These are phyloP conservation scores for Echinometra lucunter DNA, from an alignment of 53 echinoderm and acorn worm genomes.

Conservation along the genomic window DNA sequence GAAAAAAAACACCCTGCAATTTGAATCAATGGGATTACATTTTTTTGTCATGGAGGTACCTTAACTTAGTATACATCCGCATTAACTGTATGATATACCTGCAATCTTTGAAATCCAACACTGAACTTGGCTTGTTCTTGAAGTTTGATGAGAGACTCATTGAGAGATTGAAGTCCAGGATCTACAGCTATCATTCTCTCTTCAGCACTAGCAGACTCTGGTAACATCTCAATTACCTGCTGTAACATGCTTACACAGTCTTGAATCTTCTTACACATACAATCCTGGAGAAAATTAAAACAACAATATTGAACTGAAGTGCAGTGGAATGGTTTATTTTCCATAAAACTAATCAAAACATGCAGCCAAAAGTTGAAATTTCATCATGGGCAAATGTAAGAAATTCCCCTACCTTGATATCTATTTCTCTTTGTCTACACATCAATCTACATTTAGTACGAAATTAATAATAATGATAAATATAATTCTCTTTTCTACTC, in stretches of 20 bases:
- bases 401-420: no score
- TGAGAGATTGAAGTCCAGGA: slow-evolving; percentile 74
- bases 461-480: no score
- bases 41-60: not conserved
- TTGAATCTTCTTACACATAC: slow-evolving; percentile 77
- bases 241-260: slow-evolving; percentile 75
- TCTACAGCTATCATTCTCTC: slow-evolving; percentile 81
- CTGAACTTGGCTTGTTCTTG: slow-evolving; percentile 88
- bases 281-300: slow-evolving; percentile 60
- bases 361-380: no score
- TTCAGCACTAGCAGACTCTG: slow-evolving; percentile 62
- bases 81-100: slow-evolving; percentile 65
- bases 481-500: no score
- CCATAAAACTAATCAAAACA: no score
- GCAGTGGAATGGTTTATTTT: no score
- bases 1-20: not conserved
- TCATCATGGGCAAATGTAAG: no score
- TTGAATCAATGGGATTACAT: not conserved
- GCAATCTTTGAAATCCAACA: slow-evolving; percentile 83
- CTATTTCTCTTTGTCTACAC: no score
- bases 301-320: not conserved
- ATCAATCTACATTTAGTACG: no score
- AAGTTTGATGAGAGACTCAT: slow-evolving; percentile 74
- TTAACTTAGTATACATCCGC: not conserved
- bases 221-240: slow-evolving; percentile 86